Conservation (phyloP, 2,113 vertebrate species). For the Atlantisia rogersi region DNA sequence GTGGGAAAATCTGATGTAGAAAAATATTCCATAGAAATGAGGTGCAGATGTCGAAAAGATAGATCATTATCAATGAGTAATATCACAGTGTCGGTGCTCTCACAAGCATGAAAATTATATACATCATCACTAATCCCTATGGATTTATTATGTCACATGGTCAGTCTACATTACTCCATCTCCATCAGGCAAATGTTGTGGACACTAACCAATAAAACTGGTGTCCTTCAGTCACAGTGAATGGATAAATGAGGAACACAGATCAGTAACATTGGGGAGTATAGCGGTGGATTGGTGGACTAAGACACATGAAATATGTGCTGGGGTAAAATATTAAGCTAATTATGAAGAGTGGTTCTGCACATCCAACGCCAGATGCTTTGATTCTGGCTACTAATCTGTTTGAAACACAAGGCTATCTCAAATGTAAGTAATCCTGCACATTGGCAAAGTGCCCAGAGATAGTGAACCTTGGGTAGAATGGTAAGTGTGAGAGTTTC, state of each 20-base stretch:
- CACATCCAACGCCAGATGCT: slow-evolving; percentile 57
- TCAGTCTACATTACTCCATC: background rate
- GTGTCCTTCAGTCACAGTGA: slow-evolving; percentile 3
- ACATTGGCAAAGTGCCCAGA: background rate
- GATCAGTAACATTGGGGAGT: background rate
- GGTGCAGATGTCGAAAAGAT: slow-evolving; percentile 40
- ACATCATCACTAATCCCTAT: slow-evolving; percentile 33
- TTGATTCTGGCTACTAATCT: slow-evolving; percentile 40
- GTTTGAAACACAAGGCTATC: slow-evolving; percentile 15
- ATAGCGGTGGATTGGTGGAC: background rate
- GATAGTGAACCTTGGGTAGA: background rate
- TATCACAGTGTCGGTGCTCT: slow-evolving; percentile 19
- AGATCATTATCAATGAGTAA: slow-evolving; percentile 47
- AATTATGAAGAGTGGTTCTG: slow-evolving; percentile 61
- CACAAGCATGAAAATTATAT: slow-evolving; percentile 51
- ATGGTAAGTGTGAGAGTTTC: background rate
- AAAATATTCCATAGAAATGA: slow-evolving; percentile 23
- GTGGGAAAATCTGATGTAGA: background rate
- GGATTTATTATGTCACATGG: slow-evolving; percentile 24
- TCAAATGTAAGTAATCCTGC: background rate
- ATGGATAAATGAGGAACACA: background rate
- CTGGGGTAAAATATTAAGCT: slow-evolving; percentile 51
- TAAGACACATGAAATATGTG: slow-evolving; percentile 30
- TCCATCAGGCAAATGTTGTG: background rate
- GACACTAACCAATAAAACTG: background rate